Percentiles rank a stretch among this genome's conserved stretches.
Evolutionary conservation across 2,888 invertebrate genomes (phyloP).

Genomic region (Leptopilina drosophilae): DNA sequence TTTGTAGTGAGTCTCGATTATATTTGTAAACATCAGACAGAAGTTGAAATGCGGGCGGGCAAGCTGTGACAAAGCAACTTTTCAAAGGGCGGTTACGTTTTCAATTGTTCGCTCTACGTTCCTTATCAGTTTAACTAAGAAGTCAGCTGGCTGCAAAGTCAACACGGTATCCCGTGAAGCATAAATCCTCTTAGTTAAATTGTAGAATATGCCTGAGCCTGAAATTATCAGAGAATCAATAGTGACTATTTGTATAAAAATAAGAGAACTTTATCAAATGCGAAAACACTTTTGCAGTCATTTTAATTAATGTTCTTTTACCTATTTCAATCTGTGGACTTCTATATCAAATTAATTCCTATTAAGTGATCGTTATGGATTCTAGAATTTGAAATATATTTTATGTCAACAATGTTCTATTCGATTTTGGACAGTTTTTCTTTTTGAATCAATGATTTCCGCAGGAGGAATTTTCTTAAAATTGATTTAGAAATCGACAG

Average conservation of each 20-base stretch:
- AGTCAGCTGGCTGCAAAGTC: constrained; percentile 20
- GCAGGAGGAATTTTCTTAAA: too few species aligned
- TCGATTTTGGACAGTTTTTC: too few species aligned
- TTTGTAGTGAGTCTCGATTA: not conserved
- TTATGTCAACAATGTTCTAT: too few species aligned
- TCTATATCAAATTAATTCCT: too few species aligned
- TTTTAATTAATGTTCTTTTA: too few species aligned
- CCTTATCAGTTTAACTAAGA: constrained; percentile 17
- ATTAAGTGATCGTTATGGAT: too few species aligned
- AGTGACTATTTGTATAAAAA: not conserved
- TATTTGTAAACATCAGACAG: not conserved
- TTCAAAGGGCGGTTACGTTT: not conserved
- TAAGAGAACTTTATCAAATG: not conserved
- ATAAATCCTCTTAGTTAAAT: constrained; percentile 17
- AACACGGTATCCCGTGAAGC: constrained; percentile 22
- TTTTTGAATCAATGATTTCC: too few species aligned
- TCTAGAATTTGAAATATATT: too few species aligned
- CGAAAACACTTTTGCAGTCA: too few species aligned
- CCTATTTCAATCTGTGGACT: too few species aligned
- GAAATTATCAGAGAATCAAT: constrained; percentile 3
- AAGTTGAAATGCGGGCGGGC: constrained; percentile 54
- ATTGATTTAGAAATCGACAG: too few species aligned
- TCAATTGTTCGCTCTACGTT: not conserved
- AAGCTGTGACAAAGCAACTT: constrained; percentile 50
- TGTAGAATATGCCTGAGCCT: not conserved